These are phyloP conservation scores for Acyrthosiphon pisum DNA, from an alignment of 1,140 invertebrate genomes.

Conservation along the genomic window DNA sequence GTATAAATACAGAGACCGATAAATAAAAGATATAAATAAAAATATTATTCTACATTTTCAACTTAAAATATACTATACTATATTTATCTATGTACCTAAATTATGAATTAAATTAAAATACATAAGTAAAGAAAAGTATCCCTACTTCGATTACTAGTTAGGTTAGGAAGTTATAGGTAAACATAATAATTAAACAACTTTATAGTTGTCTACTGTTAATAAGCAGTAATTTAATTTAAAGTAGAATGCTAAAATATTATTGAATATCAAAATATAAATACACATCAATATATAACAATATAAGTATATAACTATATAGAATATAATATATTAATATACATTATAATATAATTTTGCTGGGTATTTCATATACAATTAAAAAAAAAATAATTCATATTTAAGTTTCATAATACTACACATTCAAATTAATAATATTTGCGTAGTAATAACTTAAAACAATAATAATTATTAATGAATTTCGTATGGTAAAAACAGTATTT, in stretches of 20 bases:
- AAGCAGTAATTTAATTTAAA: too few relatives aligned
- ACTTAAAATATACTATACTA: not conserved
- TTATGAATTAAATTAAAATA: not conserved
- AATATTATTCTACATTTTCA: not conserved
- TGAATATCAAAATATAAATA: not conserved
- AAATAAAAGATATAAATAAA: too few relatives aligned
- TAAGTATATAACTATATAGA: not conserved
- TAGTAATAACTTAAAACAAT: not conserved
- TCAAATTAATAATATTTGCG: not conserved
- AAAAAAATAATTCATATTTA: not conserved
- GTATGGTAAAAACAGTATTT: not conserved
- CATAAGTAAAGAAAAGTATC: not conserved
- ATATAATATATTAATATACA: not conserved
- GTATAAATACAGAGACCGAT: too few relatives aligned
- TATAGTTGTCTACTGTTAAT: too few relatives aligned
- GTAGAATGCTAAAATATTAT: not conserved
- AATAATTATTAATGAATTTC: not conserved
- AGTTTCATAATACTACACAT: not conserved
- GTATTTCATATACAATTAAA: not conserved
- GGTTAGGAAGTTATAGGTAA: not conserved
- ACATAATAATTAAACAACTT: not conserved
- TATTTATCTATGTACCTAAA: too few relatives aligned
- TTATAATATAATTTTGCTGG: not conserved
- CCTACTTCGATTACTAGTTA: too few relatives aligned
- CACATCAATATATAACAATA: not conserved